Base-by-base conservation (phyloP, 1,140 invertebrate genomes). In the Campoletis sonorensis region DNA sequence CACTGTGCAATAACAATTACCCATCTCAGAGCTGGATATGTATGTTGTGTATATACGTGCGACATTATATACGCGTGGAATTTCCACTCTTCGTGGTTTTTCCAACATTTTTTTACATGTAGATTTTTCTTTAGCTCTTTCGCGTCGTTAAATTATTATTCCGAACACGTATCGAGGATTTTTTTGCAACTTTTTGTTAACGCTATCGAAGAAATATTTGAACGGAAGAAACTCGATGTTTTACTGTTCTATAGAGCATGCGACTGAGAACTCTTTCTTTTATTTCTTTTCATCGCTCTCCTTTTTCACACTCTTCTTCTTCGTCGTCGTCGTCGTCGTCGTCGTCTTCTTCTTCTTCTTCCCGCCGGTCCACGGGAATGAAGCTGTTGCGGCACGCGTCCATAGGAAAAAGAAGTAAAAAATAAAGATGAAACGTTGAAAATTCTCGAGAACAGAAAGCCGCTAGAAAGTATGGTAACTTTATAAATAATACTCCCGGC, bases 41-140 rank as follows among this genome's bases (percentile, higher is more conserved):
- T 64, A 23, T 61, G 16, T n/a, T n/a, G 23, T 61, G 7, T 33
- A 61, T 10, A 13, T 23, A 64, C 13, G 8, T 27, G 61, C 27
- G 61, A 64, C 61, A 64, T 64, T 64, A 64, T 45, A 45, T 45
- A 13, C 61, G 61, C n/a, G 61, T 64, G 61, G 61, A 64, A 64
- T 64, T 26, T 64, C 8, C 61, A 64, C 61, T 23, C 61, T n/a
- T 64, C 21, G 61, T 23, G 58, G 58, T 16, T 61, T 61, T n/a
- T 61, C 10, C 58, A 2, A 0, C 2, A n/a, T 61, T 61, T 61
- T 61, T 61, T 61, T 61, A 51, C 3, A 4, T 51, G 40, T 13
- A 13, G 2, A 10, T 45, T 10, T 45, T 11, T 45, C 16, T n/a
- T n/a, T n/a, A 16, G n/a, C 18, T n/a, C 16, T 54, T 18, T 54